Base-by-base conservation (phyloP, 2,797 vertebrate species). In the Pangasius krempfi region DNA sequence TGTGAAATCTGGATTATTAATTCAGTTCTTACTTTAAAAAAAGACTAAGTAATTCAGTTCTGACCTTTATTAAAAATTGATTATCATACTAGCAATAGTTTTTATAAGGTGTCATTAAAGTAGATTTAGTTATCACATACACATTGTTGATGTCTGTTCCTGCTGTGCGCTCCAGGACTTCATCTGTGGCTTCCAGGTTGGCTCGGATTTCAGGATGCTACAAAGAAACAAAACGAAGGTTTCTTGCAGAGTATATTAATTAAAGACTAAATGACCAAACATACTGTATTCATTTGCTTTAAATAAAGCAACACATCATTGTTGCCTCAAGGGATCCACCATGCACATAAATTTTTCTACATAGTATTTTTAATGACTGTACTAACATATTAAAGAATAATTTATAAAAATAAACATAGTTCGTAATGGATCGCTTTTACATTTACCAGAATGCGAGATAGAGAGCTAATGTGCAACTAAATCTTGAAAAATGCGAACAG, bases 131-230 rank as follows among this genome's bases (percentile, higher is more conserved):
- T 22, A 10, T 33, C 79, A 97, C 98, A 95, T 96, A 99, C 99
- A 98, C 98, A 94, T 99, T 98, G 92, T 99, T 99, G 91, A 99
- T 95, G 8, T 99, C 98, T 0, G 97, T 97, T 90, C 98, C 98
- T 0, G 98, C 98, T 0, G 96, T 95, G 52, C 97, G 98, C 91
- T 99, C 99, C 92, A 99, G 91, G 75, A 97, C 96, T 86, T 99
- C 98, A 52, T 99, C 99, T 0, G 97, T 94, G 89, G 95, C 97
- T 90, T 99, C 99, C 0, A 99, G 94, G 92, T 97, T 97, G 0
- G 97, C 93, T 20, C 97, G 98, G 87, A 99, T 99, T 91, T 98
- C 97, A 0, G 95, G 91, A 91, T 98, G 98, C 99, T 99, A 93
- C 0, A 68, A 30, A 62, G 62, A 91, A 37, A 58, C 20, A 84